A percentile compares a stretch with the other conserved stretches of the same genome.
Conservation (phyloP, 2,113 vertebrate species). For the Xiphias gladius region DNA sequence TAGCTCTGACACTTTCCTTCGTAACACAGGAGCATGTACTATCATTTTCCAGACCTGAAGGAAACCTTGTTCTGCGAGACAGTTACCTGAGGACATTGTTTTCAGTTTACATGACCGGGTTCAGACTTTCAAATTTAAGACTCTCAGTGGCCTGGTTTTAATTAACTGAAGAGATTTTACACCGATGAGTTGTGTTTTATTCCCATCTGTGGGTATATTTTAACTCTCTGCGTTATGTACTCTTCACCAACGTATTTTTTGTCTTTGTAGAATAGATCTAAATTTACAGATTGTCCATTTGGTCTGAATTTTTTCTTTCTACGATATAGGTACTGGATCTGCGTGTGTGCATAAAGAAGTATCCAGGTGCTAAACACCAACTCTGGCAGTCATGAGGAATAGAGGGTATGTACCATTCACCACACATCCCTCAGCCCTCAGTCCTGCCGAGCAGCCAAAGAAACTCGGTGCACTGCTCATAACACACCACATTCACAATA, state of each 20-base stretch:
- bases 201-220: slow-evolving; percentile 20
- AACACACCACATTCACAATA: too few relatives aligned
- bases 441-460: background rate
- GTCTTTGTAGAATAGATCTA: background rate
- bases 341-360: slow-evolving; percentile 28
- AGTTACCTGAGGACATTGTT: slow-evolving; percentile 6
- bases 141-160: slow-evolving; percentile 21
- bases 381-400: slow-evolving; percentile 73
- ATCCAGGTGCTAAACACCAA: slow-evolving; percentile 45
- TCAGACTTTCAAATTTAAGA: slow-evolving; percentile 2
- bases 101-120: background rate
- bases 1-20: background rate
- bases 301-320: slow-evolving; percentile 32
- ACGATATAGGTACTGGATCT: slow-evolving; percentile 44
- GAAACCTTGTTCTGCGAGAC: background rate
- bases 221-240: background rate
- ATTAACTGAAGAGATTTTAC: slow-evolving; percentile 42
- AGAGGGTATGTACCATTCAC: slow-evolving; percentile 61
- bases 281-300: slow-evolving; percentile 5
- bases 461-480: background rate
- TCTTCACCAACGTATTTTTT: background rate
- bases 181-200: slow-evolving; percentile 29
- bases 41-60: background rate
- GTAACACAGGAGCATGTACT: background rate
- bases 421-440: background rate